These are phyloP conservation scores for Halictus quadricinctus DNA, from an alignment of 2,888 invertebrate species.

Conservation along the genomic window DNA sequence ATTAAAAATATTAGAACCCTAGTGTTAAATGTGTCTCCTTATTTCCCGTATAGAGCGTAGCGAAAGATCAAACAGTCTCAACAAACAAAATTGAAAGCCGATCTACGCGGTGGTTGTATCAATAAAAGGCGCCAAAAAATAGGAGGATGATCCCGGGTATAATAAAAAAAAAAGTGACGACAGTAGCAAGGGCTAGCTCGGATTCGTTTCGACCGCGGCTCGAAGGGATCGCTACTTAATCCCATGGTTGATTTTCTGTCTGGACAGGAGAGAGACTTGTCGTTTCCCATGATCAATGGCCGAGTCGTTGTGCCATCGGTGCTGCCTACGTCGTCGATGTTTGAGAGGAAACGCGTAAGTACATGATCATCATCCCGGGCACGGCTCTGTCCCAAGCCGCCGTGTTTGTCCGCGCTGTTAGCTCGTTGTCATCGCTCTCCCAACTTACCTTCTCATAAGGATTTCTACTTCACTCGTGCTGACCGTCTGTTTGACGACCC, in stretches of 20 bases:
- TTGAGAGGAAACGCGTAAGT: slow-evolving; percentile 81
- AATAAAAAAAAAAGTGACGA: background rate
- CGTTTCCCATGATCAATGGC: slow-evolving; percentile 71
- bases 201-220: slow-evolving; percentile 2
- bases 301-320: slow-evolving; percentile 60
- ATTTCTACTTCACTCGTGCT: slow-evolving; percentile 72
- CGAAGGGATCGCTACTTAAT: slow-evolving; percentile 32
- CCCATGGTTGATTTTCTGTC: slow-evolving; percentile 35
- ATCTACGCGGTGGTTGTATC: background rate
- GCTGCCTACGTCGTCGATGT: slow-evolving; percentile 71
- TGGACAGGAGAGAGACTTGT: slow-evolving; percentile 44
- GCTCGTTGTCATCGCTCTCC: slow-evolving; percentile 80
- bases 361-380: slow-evolving; percentile 76
- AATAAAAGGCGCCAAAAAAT: background rate
- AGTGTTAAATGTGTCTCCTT: background rate
- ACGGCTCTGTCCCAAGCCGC: slow-evolving; percentile 79
- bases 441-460: slow-evolving; percentile 79
- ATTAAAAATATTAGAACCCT: too few species aligned
- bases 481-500: slow-evolving; percentile 76
- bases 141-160: background rate
- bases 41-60: background rate
- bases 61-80: background rate
- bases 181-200: background rate
- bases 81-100: background rate
- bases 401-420: slow-evolving; percentile 80